Evolutionary conservation across 2,113 vertebrate species (phyloP).

Genomic region (Emberiza fucata): DNA sequence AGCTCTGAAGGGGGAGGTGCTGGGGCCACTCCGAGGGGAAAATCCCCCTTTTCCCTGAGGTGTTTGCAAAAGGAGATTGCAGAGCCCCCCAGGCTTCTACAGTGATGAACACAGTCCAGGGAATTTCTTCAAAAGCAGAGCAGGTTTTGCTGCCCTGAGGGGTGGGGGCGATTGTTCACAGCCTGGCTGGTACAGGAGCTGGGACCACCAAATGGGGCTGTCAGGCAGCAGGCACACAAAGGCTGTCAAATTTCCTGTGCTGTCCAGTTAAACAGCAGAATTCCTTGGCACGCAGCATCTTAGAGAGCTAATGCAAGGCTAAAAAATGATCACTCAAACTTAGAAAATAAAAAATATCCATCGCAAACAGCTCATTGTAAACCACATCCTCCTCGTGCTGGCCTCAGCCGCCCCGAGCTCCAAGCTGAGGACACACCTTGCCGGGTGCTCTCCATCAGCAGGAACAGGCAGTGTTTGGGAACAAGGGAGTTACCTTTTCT

Average conservation of each 20-base stretch:
- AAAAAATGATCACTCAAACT: background rate
- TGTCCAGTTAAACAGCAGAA: background rate
- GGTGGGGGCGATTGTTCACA: accelerated
- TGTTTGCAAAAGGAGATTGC: background rate
- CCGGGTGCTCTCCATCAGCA: background rate
- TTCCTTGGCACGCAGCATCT: accelerated
- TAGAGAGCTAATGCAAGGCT: background rate
- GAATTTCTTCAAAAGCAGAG: background rate
- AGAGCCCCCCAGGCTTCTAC: background rate
- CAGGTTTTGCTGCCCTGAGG: background rate
- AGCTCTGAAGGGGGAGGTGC: background rate
- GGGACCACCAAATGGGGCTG: accelerated
- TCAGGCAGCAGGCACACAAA: background rate
- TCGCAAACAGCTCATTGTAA: accelerated
- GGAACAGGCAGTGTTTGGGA: accelerated
- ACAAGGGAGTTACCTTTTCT: background rate
- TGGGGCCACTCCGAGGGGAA: background rate
- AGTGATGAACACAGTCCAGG: accelerated
- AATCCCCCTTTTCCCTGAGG: background rate
- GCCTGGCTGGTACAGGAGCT: background rate
- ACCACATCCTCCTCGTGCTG: accelerated
- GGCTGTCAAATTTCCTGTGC: background rate
- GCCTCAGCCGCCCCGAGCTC: background rate
- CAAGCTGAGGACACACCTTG: accelerated
- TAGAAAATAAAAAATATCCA: background rate